Evolutionary conservation across 2,888 invertebrate genomes (phyloP).

Genomic region (Xestoiulus laeticollis): DNA sequence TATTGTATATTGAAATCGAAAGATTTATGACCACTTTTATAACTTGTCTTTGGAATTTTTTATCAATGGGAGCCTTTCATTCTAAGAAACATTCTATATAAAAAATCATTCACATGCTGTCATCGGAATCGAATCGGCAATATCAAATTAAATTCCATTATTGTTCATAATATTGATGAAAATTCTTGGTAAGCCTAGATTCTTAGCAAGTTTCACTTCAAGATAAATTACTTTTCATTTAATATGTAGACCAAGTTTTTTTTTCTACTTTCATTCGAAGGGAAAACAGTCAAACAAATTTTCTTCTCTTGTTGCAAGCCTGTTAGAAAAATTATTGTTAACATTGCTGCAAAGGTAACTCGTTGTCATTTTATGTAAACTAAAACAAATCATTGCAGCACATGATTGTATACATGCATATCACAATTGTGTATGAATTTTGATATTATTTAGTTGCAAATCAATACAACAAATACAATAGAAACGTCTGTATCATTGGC

Average conservation of each 20-base stretch:
- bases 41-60: neutral
- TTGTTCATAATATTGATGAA: neutral
- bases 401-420: neutral
- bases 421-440: neutral
- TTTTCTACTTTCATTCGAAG: neutral
- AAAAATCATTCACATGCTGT: neutral
- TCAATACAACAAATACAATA: neutral
- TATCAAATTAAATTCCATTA: neutral
- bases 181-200: neutral
- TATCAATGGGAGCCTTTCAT: neutral
- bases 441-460: neutral
- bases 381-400: neutral
- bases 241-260: neutral
- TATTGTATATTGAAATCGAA: neutral
- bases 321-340: neutral
- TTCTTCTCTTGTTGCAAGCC: neutral
- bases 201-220: neutral
- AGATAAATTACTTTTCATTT: conserved; percentile 34
- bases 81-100: neutral
- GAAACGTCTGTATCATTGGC: neutral
- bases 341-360: neutral
- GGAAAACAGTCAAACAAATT: neutral
- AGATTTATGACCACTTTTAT: neutral
- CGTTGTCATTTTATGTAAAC: neutral
- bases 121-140: neutral